A percentile compares a stretch with the other conserved stretches of the same genome.
Evolutionary conservation across 2,888 invertebrate genomes (phyloP).

Genomic region (Plemyria rubiginata): DNA sequence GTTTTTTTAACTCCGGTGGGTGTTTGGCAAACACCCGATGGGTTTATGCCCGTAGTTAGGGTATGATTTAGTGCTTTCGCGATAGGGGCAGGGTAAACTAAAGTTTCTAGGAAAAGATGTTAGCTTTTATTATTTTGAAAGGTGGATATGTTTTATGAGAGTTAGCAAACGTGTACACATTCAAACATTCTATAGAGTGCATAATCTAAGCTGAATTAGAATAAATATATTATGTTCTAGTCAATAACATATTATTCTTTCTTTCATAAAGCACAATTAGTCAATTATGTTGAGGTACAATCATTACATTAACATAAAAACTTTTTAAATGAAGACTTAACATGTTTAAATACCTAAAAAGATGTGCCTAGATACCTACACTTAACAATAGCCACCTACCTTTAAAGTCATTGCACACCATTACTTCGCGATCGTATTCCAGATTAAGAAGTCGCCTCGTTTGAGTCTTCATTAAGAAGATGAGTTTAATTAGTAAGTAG

Average conservation of each 20-base stretch:
- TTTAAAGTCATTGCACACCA: slow-evolving; percentile 14
- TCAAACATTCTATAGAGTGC: too few relatives aligned
- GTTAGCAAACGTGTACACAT: too few relatives aligned
- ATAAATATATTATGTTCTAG: too few relatives aligned
- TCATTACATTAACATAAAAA: background rate
- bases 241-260: too few relatives aligned
- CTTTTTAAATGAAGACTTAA: background rate
- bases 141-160: too few relatives aligned
- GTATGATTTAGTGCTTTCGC: slow-evolving; percentile 33
- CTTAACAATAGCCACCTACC: slow-evolving; percentile 15
- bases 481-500: slow-evolving; percentile 27
- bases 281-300: too few relatives aligned
- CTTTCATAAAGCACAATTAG: too few relatives aligned
- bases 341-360: background rate
- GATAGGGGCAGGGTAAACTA: slow-evolving; percentile 26
- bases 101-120: slow-evolving; percentile 15
- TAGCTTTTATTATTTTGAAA: background rate
- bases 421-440: slow-evolving; percentile 26
- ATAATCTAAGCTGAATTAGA: too few relatives aligned
- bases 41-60: slow-evolving; percentile 37
- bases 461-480: slow-evolving; percentile 25
- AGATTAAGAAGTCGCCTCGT: slow-evolving; percentile 23
- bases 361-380: background rate
- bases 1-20: slow-evolving; percentile 44
- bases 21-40: slow-evolving; percentile 40